phyloP scores from a whole-genome alignment of 2,797 vertebrate genomes.

The Numenius phaeopus region DNA sequence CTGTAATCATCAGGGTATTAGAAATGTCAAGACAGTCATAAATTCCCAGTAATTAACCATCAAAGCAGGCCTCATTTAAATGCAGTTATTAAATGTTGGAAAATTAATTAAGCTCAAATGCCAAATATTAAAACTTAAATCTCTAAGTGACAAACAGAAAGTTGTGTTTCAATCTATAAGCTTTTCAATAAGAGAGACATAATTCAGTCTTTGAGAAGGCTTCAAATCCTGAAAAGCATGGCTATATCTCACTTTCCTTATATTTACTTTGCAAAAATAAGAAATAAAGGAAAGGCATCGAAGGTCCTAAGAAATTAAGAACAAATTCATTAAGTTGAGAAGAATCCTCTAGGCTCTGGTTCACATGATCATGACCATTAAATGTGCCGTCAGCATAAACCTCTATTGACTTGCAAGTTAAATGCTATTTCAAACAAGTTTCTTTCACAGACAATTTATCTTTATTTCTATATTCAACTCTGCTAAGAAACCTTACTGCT shows the following conservation, averaged over 20 bases:
- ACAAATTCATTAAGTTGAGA: background rate
- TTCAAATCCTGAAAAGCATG: background rate
- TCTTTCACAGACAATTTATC: background rate
- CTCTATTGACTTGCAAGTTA: background rate
- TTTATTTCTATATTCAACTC: background rate
- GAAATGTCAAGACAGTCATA: constrained; percentile 5
- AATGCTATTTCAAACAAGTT: background rate
- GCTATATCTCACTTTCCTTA: accelerated
- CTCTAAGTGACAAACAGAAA: background rate
- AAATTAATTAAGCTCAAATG: constrained; percentile 15
- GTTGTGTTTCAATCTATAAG: background rate
- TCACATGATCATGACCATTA: background rate
- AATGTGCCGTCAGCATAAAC: background rate
- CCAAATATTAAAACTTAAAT: background rate
- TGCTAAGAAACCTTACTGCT: background rate
- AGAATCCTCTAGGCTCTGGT: background rate
- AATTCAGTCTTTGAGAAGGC: background rate
- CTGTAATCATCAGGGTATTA: background rate
- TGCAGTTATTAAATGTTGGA: background rate
- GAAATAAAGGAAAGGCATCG: background rate
- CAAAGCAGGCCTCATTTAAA: background rate
- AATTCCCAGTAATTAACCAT: background rate
- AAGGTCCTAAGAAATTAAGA: background rate
- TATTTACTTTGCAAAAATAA: background rate
- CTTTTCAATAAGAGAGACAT: background rate